Evolutionary conservation across 2,113 vertebrate genomes (phyloP), one percentile per base, ranked within the genome.

Genomic region (Toxotes jaculatrix): DNA sequence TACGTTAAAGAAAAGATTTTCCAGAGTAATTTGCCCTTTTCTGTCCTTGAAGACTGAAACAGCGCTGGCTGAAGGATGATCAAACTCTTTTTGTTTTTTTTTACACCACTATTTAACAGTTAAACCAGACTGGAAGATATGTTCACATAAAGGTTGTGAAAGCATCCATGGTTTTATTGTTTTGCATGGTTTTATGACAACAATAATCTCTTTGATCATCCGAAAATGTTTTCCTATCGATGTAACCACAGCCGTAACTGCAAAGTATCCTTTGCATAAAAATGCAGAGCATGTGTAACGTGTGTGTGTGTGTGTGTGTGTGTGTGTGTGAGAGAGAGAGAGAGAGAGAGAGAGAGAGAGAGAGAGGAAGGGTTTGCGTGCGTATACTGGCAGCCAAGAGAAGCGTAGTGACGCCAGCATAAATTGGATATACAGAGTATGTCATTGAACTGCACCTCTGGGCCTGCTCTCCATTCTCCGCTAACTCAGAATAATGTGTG

Each of bases 1-100:
- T 88, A 87, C 66, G 78, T 56, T 72, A 75, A 90, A 91, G 74
- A 89, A 91, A 87, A 80, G 70, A 73, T 75, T 88, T 88, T 84
- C 42, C 66, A 19, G 69, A 90, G 75, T 76, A 63, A 83, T 85
- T 89, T 88, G 80, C 63, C 77, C 83, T 89, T 86, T 89, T 76
- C 64, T 74, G 69, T 81, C 87, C 87, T 88, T 89, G 78, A 84
- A 80, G 43, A 70, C 21, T 74, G 63, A 65, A 80, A 36, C 72
- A 16, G 53, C 12, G 17, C 38, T 1, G 9, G 38, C 65, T 71
- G 42, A 79, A 76, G 62, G 65, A 57, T 43, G 53, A 71, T 42
- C 45, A 27, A 17, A 4, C 31, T 62, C 36, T 17, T 17, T 59
- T 56, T 69, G 13, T 38, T n/a, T n/a, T 34, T 11, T 40, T 60